Evolutionary conservation across 2,888 invertebrate genomes (phyloP), one percentile per base, ranked within the genome.

Genomic region (Diaperis boleti): DNA sequence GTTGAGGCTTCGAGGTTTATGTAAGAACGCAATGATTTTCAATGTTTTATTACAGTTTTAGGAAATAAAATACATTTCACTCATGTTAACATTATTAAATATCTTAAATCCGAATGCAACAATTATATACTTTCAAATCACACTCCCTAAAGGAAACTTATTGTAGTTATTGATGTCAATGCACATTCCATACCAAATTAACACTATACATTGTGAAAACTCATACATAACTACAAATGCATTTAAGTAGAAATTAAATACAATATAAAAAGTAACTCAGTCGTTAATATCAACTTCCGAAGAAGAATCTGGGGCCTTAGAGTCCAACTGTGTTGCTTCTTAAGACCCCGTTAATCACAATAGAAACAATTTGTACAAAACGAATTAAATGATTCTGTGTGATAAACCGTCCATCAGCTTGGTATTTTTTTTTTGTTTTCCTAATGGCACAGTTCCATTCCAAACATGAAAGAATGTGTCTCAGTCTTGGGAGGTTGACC

Each of bases 51-150:
- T 70, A 62, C 59, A 66, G 62, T 61, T 59, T 65, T 68, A 68
- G 61, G 72, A 78, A 78, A 78, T 78, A 79, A 79, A 79, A 74
- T 79, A 78, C 78, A 79, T 76, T 75, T 77, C 76, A 74, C 71
- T 75, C 72, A 71, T 71, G 65, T 68, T 75, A 78, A 77, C 78
- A 78, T 65, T 73, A 75, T 73, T 78, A 79, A 79, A 80, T 78
- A 79, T 79, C 74, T 78, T 73, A 75, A 72, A 72, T 71, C 64
- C 68, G 71, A 66, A 67, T 68, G 68, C 68, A 74, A 74, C 74
- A 74, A 71, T 72, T 66, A 69, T 73, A 74, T 69, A 69, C 39
- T 60, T 44, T 52, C 20, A 56, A 61, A 64, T 64, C 65, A 65
- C 65, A 62, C 57, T 59, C 65, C 59, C 60, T 59, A 56, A 45